phyloP scores from a whole-genome alignment of 2,888 invertebrate species.

The Phalera bucephala region DNA sequence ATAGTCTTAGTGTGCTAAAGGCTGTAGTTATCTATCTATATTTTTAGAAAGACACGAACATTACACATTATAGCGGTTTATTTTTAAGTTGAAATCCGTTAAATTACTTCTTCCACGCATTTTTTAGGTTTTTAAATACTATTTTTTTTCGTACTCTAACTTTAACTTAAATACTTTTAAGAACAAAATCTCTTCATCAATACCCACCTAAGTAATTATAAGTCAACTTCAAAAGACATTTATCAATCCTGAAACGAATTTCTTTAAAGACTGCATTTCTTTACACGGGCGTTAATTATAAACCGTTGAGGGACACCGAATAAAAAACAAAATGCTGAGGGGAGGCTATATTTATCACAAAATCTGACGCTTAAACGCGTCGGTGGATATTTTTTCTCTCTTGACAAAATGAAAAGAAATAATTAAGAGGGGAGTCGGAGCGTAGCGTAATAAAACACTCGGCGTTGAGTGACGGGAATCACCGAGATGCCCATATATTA shows the following conservation, averaged over 20 bases:
- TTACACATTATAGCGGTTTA: too few relatives aligned
- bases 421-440: constrained; percentile 73
- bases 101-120: too few relatives aligned
- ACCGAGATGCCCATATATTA: constrained; percentile 43
- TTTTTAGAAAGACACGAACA: too few relatives aligned
- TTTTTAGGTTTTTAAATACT: too few relatives aligned
- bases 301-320: constrained; percentile 33
- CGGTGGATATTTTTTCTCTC: constrained; percentile 51
- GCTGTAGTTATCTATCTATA: too few relatives aligned
- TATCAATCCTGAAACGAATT: background rate
- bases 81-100: too few relatives aligned
- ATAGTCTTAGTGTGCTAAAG: too few relatives aligned
- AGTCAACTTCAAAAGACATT: background rate
- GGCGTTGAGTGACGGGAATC: constrained; percentile 64
- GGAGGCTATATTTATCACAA: constrained; percentile 72
- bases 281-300: constrained; percentile 19
- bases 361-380: constrained; percentile 70
- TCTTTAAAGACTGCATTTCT: constrained; percentile 7
- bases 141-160: too few relatives aligned
- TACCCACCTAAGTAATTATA: too few relatives aligned
- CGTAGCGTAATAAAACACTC: constrained; percentile 74
- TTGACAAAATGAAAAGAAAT: constrained; percentile 68
- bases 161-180: too few relatives aligned
- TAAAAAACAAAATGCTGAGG: constrained; percentile 45
- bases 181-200: too few relatives aligned